Conservation (phyloP, 2,888 invertebrate genomes). For the Hypomecis punctinalis region DNA sequence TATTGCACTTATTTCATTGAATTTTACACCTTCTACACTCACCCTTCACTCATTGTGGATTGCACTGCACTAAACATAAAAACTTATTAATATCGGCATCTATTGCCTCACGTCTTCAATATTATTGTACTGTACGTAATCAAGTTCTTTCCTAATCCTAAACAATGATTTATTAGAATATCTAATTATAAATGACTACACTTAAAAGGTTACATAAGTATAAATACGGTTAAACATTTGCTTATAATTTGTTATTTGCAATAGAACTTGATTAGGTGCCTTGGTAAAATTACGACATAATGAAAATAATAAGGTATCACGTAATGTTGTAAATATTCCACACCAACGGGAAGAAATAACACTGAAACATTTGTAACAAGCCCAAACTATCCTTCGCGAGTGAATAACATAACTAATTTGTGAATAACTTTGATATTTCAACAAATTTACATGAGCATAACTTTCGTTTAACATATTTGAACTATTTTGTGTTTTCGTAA, state of each 20-base stretch:
- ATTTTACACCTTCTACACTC: constrained; percentile 70
- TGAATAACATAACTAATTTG: constrained; percentile 68
- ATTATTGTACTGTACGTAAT: constrained; percentile 19
- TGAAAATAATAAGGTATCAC: background rate
- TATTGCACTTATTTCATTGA: constrained; percentile 82
- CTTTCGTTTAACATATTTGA: constrained; percentile 41
- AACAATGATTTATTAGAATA: background rate
- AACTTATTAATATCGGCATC: constrained; percentile 14
- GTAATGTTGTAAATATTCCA: constrained; percentile 39
- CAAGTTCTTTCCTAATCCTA: constrained; percentile 24
- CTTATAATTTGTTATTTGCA: constrained; percentile 9
- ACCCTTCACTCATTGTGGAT: constrained; percentile 62
- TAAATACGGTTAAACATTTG: background rate
- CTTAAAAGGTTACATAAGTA: background rate
- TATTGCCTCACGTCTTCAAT: constrained; percentile 4
- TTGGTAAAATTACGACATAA: constrained; percentile 25
- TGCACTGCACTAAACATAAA: constrained; percentile 38
- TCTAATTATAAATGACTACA: background rate
- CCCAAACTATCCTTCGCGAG: constrained; percentile 41
- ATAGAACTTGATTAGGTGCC: constrained; percentile 31
- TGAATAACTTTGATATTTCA: constrained; percentile 45
- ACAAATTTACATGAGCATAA: constrained; percentile 42
- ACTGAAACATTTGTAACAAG: constrained; percentile 45
- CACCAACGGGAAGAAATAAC: constrained; percentile 48
- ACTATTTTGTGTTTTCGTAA: constrained; percentile 51